phyloP scores from a whole-genome alignment of 2,797 vertebrate species.

The Galagoides demidoff region DNA sequence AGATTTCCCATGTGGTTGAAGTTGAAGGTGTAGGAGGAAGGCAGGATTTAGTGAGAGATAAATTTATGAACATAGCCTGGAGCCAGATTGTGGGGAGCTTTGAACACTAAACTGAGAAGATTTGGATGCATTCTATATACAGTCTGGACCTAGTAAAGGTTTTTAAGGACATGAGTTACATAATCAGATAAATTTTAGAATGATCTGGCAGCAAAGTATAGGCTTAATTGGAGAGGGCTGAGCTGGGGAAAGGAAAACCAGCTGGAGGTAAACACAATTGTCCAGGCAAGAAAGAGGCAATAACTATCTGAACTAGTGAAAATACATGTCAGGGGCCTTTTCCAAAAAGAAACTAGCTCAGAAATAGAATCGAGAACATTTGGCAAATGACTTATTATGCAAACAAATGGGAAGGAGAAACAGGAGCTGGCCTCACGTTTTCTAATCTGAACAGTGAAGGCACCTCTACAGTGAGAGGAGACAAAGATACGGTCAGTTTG shows the following conservation, averaged over 20 bases:
- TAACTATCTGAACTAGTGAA: neutral
- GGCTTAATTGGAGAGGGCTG: neutral
- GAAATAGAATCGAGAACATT: neutral
- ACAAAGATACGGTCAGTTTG: neutral
- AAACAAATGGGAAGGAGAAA: neutral
- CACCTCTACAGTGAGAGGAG: neutral
- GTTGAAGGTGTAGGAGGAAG: neutral
- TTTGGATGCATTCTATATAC: neutral
- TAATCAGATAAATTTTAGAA: conserved; percentile 32
- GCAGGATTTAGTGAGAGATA: conserved; percentile 5
- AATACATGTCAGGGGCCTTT: neutral
- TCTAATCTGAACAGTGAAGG: neutral
- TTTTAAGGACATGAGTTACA: conserved; percentile 30
- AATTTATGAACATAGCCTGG: conserved; percentile 33
- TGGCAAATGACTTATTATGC: neutral
- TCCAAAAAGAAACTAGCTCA: conserved; percentile 24
- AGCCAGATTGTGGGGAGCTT: neutral
- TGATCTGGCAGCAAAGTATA: neutral
- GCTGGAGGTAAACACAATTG: neutral
- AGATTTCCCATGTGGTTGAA: neutral
- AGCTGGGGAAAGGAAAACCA: neutral
- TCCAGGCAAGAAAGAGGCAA: neutral
- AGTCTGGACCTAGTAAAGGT: conserved; percentile 8
- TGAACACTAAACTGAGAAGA: neutral
- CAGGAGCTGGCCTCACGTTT: neutral